Evolutionary conservation across 2,888 invertebrate species (phyloP).

Genomic region (Nephrotoma flavescens): DNA sequence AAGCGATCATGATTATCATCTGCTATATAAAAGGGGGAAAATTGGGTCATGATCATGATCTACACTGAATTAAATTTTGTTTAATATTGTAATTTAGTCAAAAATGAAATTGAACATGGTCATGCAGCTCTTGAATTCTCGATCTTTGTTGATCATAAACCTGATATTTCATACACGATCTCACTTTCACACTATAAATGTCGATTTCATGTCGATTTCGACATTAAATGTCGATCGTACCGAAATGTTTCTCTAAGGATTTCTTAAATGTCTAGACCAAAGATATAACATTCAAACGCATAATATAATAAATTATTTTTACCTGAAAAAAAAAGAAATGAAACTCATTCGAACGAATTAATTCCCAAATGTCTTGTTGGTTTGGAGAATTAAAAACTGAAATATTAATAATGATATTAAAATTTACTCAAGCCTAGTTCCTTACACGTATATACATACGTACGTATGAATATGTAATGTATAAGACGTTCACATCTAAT

Average conservation of each 20-base stretch:
- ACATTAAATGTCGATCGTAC: neutral
- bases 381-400: neutral
- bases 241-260: no score
- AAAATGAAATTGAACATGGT: neutral
- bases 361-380: neutral
- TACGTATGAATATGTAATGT: neutral
- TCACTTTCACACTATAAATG: neutral
- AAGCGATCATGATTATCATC: neutral
- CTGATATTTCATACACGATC: neutral
- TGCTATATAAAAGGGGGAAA: neutral
- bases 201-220: no score
- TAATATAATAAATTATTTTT: neutral
- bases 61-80: neutral
- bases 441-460: neutral
- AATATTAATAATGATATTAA: neutral
- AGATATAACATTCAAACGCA: no score
- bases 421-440: neutral
- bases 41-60: neutral
- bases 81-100: neutral
- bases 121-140: neutral
- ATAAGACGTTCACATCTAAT: neutral
- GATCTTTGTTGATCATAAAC: neutral
- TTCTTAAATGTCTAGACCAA: neutral
- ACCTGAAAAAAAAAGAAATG: neutral
- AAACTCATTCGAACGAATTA: neutral